Conservation (phyloP, 2,888 invertebrate species). For the Margaritifera margaritifera region DNA sequence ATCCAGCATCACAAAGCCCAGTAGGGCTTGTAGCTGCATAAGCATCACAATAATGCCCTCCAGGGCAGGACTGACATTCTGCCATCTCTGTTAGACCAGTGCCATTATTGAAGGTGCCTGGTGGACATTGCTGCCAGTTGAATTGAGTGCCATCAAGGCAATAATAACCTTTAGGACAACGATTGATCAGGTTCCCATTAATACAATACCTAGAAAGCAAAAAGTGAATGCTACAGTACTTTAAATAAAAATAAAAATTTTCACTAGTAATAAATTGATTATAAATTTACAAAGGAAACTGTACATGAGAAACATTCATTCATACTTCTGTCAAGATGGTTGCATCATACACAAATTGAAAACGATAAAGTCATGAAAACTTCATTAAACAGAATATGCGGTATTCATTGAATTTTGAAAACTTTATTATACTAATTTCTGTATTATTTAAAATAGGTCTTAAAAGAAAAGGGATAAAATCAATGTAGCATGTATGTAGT, state of each 20-base stretch:
- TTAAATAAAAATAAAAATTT: not conserved
- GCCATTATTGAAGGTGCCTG: slow-evolving; percentile 68
- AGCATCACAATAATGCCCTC: slow-evolving; percentile 65
- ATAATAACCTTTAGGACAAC: slow-evolving; percentile 66
- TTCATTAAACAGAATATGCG: too few relatives aligned
- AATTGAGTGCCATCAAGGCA: slow-evolving; percentile 66
- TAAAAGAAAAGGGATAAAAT: too few relatives aligned
- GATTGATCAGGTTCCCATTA: slow-evolving; percentile 51
- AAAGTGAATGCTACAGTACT: not conserved
- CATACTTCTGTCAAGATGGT: not conserved
- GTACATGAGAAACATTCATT: too few relatives aligned
- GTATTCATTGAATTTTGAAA: too few relatives aligned
- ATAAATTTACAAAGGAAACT: too few relatives aligned
- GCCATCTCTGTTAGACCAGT: slow-evolving; percentile 53
- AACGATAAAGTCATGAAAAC: too few relatives aligned
- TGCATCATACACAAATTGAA: not conserved
- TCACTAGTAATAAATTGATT: too few relatives aligned
- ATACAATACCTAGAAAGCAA: slow-evolving; percentile 62
- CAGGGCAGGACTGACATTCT: slow-evolving; percentile 65
- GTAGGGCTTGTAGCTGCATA: slow-evolving; percentile 42
- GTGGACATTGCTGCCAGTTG: slow-evolving; percentile 65
- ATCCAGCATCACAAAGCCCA: slow-evolving; percentile 62
- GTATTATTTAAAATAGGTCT: too few relatives aligned
- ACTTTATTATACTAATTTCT: too few relatives aligned
- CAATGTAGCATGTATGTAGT: too few relatives aligned